These are phyloP conservation scores for Gopherus evgoodei DNA, from an alignment of 2,113 vertebrate genomes.

Conservation along the genomic window DNA sequence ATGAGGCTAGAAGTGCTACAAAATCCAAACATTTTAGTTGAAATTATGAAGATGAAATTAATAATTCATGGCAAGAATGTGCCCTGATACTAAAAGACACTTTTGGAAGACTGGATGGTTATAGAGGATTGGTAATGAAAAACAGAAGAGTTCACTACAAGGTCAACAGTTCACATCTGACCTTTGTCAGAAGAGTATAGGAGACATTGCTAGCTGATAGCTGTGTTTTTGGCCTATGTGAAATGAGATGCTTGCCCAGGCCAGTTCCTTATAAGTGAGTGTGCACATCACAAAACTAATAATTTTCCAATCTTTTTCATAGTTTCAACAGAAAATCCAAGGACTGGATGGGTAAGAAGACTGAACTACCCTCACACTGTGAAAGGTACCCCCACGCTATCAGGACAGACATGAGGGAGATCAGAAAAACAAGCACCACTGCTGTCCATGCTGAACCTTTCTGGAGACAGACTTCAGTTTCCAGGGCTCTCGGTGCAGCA, in stretches of 20 bases:
- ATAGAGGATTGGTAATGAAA: background rate
- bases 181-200: background rate
- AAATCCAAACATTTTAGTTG: background rate
- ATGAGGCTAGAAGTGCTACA: background rate
- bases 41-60: background rate
- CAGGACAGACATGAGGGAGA: background rate
- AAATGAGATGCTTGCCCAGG: background rate
- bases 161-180: background rate
- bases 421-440: background rate
- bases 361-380: background rate
- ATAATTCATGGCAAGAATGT: background rate
- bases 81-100: background rate
- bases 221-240: background rate
- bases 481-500: background rate
- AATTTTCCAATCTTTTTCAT: constrained; percentile 3
- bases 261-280: background rate
- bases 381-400: background rate
- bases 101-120: background rate
- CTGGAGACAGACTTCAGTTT: background rate
- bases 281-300: background rate
- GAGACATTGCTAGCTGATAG: background rate
- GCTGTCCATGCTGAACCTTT: background rate
- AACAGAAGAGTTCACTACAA: background rate
- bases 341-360: background rate
- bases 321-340: background rate